phyloP scores from a whole-genome alignment of 2,797 vertebrate genomes.

The Jordanella pulchra region DNA sequence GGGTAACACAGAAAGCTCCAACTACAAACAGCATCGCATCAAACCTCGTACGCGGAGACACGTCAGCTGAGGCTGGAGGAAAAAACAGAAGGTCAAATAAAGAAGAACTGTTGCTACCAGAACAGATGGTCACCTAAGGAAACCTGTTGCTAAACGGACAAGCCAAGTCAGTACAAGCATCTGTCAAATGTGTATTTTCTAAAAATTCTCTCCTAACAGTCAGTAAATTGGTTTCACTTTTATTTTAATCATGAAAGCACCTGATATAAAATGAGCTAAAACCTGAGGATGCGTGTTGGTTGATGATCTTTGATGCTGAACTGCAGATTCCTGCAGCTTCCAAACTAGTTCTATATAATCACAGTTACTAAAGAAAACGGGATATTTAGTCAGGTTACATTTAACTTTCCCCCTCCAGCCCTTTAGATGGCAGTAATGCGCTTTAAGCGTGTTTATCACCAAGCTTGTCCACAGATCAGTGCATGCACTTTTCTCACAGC shows the following conservation, averaged over 20 bases:
- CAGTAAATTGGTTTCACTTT: not conserved
- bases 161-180: not conserved
- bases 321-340: not conserved
- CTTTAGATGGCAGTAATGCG: too few species aligned
- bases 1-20: constrained; percentile 11
- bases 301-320: not conserved
- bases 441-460: too few species aligned
- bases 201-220: not conserved
- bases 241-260: not conserved
- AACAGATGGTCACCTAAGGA: constrained; percentile 28
- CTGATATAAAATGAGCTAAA: not conserved
- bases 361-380: too few species aligned
- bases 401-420: too few species aligned
- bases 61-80: not conserved
- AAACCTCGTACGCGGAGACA: constrained; percentile 6
- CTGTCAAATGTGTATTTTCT: not conserved
- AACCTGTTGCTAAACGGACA: not conserved
- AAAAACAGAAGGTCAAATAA: constrained; percentile 1
- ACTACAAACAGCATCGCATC: constrained; percentile 26
- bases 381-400: too few species aligned
- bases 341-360: too few species aligned
- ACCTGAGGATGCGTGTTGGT: not conserved
- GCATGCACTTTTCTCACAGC: too few species aligned
- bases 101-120: not conserved
- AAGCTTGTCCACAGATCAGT: too few species aligned